Percentiles rank a stretch among this genome's conserved stretches.
Evolutionary conservation across 30 jellyfish, hydroid and myxozoan genomes (phyloP).

Genomic region (Haliclystus octoradiatus): DNA sequence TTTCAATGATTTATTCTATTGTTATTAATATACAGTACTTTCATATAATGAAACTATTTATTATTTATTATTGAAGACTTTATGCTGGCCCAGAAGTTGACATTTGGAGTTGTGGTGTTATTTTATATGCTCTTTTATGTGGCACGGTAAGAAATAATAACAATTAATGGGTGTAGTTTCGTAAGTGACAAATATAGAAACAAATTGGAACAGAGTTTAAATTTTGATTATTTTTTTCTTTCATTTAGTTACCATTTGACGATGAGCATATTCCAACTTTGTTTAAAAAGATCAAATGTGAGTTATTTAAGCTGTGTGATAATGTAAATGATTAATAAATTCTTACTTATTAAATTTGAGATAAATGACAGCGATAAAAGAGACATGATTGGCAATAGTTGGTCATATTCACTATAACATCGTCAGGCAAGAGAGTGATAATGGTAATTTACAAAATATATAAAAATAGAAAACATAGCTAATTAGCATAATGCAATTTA

Average conservation of each 20-base stretch:
- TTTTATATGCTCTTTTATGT: constrained; percentile 94
- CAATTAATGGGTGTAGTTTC: neutral
- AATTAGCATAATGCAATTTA: too few relatives aligned
- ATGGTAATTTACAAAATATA: too few relatives aligned
- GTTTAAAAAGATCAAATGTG: constrained; percentile 90
- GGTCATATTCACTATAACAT: too few relatives aligned
- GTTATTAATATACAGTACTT: too few relatives aligned
- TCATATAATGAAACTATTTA: neutral
- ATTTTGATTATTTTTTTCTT: neutral
- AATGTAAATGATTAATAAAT: too few relatives aligned
- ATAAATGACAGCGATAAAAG: too few relatives aligned
- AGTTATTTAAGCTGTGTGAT: constrained; percentile 15
- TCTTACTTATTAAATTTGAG: too few relatives aligned
- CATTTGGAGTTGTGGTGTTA: constrained; percentile 99
- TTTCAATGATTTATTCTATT: too few relatives aligned
- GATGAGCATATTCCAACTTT: constrained; percentile 99
- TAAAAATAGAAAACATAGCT: too few relatives aligned
- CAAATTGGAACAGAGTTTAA: neutral
- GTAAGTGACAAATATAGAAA: neutral
- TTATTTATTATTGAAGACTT: constrained; percentile 37
- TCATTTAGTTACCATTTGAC: constrained; percentile 92
- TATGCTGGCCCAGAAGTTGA: constrained; percentile 99
- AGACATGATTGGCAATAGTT: too few relatives aligned
- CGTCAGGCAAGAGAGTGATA: too few relatives aligned
- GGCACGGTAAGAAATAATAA: constrained; percentile 72